Conservation (phyloP, 2,888 invertebrate genomes). For the Agapostemon virescens region DNA sequence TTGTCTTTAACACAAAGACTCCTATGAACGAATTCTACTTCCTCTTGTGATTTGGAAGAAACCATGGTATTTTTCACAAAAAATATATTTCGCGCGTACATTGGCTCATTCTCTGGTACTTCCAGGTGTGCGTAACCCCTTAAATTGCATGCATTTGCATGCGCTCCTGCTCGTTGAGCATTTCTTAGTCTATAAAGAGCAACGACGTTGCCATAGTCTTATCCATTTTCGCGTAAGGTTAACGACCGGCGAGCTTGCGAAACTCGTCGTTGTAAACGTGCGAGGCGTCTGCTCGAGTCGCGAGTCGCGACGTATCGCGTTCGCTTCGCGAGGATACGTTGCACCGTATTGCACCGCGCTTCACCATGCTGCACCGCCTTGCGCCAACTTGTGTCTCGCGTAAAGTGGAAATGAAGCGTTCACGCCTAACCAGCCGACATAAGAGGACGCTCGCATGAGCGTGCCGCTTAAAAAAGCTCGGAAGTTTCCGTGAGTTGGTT, state of each 20-base stretch:
- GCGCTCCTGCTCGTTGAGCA: conserved; percentile 15
- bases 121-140: conserved; percentile 1
- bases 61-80: not conserved
- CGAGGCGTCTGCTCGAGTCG: conserved; percentile 19
- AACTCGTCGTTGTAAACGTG: conserved; percentile 43
- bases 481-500: conserved; percentile 39
- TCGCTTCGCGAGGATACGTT: not conserved
- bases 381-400: conserved; percentile 18
- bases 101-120: not conserved
- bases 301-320: conserved; percentile 9
- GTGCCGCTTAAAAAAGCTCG: conserved; percentile 36
- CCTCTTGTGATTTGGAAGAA: not conserved
- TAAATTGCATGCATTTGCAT: conserved; percentile 24
- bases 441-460: conserved; percentile 13
- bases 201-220: conserved; percentile 64
- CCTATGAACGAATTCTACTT: not conserved
- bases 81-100: not conserved
- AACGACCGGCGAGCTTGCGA: conserved; percentile 66
- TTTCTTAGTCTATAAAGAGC: conserved; percentile 43
- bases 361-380: not conserved
- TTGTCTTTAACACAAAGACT: not conserved
- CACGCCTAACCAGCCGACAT: not conserved
- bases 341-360: too few relatives aligned
- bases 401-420: conserved; percentile 59
- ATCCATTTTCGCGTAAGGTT: conserved; percentile 73